These are phyloP conservation scores for Rhabdomys dilectus DNA, from an alignment of 2,113 vertebrate genomes.

Conservation along the genomic window DNA sequence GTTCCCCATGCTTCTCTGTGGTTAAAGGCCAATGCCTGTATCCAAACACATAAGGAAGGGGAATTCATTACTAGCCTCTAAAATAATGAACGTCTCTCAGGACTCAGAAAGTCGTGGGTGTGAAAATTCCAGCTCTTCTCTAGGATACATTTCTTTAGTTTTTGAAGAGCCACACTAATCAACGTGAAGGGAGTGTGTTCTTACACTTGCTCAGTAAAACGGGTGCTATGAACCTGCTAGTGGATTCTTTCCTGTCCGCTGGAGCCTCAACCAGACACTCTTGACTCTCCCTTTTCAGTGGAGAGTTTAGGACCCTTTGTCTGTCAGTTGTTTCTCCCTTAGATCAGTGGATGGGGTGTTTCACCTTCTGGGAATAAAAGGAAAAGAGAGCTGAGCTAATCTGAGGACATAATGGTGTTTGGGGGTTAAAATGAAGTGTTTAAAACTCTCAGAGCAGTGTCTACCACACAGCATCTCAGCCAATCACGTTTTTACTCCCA, in stretches of 20 bases:
- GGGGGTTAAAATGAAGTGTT: neutral
- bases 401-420: neutral
- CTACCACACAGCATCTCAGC: neutral
- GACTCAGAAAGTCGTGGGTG: neutral
- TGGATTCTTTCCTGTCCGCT: neutral
- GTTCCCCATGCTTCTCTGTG: neutral
- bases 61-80: neutral
- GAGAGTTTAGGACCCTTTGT: neutral
- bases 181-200: neutral
- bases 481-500: neutral
- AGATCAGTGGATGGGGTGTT: neutral
- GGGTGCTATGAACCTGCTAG: neutral
- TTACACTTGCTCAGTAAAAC: neutral
- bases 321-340: neutral
- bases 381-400: conserved; percentile 23
- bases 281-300: neutral
- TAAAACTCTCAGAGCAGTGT: neutral
- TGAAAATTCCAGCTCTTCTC: neutral
- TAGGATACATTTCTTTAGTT: too few species aligned
- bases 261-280: neutral
- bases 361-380: neutral
- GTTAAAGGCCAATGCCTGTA: neutral
- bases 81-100: neutral
- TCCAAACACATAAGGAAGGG: neutral
- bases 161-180: neutral